Percentiles rank a stretch among this genome's conserved stretches.
Evolutionary conservation across 2,888 invertebrate species (phyloP).

Genomic region (Ichneumoninae sp.): DNA sequence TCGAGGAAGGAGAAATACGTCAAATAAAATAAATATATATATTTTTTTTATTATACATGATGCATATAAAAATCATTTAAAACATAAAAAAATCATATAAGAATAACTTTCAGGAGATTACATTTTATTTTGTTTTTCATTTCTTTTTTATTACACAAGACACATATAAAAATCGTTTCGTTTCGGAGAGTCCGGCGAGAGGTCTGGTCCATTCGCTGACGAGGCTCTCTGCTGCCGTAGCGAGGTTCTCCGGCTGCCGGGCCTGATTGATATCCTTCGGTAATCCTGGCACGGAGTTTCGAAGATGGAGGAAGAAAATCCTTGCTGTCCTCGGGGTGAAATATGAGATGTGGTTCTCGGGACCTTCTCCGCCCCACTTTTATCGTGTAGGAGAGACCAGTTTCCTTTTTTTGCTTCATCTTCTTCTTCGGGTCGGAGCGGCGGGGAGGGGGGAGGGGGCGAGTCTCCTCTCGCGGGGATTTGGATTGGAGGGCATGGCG

Average conservation of each 20-base stretch:
- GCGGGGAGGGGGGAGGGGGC: neutral
- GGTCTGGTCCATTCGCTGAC: constrained; percentile 41
- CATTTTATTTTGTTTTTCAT: no score
- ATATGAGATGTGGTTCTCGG: constrained; percentile 79
- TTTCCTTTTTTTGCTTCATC: constrained; percentile 31
- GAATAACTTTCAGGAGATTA: no score
- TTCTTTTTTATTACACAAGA: neutral
- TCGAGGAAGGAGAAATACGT: no score
- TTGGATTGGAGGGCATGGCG: constrained; percentile 75
- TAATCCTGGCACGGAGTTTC: constrained; percentile 79
- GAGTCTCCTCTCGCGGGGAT: constrained; percentile 75
- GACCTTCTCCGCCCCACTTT: constrained; percentile 26
- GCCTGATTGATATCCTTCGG: constrained; percentile 81
- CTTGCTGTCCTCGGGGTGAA: constrained; percentile 82
- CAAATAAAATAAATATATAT: no score
- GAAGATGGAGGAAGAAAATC: constrained; percentile 80
- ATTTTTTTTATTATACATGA: no score
- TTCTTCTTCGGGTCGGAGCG: constrained; percentile 42
- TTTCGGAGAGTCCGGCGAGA: constrained; percentile 28
- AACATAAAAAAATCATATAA: no score
- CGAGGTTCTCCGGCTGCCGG: constrained; percentile 27
- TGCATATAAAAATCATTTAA: no score
- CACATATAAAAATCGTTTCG: neutral
- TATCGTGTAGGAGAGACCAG: constrained; percentile 27
- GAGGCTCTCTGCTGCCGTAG: neutral